A percentile compares a stretch with the other conserved stretches of the same genome.
phyloP scores from a whole-genome alignment of 92 coral and sea anemone species.

The Phenganax subtilis region DNA sequence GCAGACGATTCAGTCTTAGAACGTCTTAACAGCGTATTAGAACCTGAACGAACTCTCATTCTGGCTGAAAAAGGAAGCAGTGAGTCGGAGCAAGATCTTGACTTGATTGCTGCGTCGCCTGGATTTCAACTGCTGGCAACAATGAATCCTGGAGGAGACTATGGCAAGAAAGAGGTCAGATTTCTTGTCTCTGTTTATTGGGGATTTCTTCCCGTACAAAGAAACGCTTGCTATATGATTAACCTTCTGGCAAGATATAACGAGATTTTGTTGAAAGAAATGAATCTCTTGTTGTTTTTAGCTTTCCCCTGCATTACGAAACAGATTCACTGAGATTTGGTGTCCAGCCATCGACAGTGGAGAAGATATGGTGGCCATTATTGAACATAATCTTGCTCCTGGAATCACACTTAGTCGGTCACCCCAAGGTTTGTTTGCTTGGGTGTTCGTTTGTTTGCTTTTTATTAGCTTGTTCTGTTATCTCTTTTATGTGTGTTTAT shows the following conservation, averaged over 20 bases:
- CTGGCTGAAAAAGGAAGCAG: constrained; percentile 90
- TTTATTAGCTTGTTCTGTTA: background rate
- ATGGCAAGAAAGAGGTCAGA: constrained; percentile 91
- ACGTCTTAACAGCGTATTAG: constrained; percentile 91
- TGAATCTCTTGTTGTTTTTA: constrained; percentile 18
- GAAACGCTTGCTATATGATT: background rate
- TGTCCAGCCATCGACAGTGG: constrained; percentile 73
- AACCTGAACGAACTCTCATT: constrained; percentile 90
- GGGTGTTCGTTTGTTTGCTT: too few species aligned
- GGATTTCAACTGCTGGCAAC: constrained; percentile 78
- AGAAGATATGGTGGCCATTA: constrained; percentile 70
- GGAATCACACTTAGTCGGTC: constrained; percentile 57
- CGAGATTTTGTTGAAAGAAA: background rate
- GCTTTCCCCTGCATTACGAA: constrained; percentile 95
- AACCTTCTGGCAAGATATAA: background rate
- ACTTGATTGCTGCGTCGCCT: constrained; percentile 63
- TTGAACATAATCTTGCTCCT: constrained; percentile 79
- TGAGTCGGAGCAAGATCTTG: constrained; percentile 56
- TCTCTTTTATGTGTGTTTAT: background rate
- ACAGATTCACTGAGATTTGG: constrained; percentile 99
- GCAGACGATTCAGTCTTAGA: constrained; percentile 98
- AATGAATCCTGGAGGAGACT: constrained; percentile 99
- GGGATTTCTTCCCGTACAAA: too few species aligned
- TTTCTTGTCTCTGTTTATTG: too few species aligned
- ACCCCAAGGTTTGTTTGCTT: constrained; percentile 43